Evolutionary conservation across 1,140 invertebrate genomes (phyloP).

Genomic region (Psix sp.): DNA sequence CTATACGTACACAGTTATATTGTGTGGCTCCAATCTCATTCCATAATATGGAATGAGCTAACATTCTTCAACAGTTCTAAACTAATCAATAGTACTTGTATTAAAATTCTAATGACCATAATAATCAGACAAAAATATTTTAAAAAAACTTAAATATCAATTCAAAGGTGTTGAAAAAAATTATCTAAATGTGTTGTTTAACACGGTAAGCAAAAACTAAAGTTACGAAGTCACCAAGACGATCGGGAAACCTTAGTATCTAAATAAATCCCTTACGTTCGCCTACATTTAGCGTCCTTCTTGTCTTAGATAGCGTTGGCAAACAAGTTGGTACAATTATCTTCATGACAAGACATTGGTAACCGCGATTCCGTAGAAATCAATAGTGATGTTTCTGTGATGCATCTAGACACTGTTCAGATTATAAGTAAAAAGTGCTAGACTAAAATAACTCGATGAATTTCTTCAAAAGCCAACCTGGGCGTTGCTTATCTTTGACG

Average conservation of each 20-base stretch:
- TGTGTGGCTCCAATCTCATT: too few species aligned
- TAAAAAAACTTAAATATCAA: too few species aligned
- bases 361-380: slow-evolving; percentile 14
- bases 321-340: slow-evolving; percentile 50
- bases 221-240: slow-evolving; percentile 68
- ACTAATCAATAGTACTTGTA: slow-evolving; percentile 6
- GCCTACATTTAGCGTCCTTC: slow-evolving; percentile 62
- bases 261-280: slow-evolving; percentile 66
- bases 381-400: slow-evolving; percentile 10
- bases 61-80: too few species aligned
- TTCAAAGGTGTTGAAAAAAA: slow-evolving; percentile 16
- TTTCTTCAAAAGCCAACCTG: slow-evolving; percentile 35
- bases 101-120: too few species aligned
- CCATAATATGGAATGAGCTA: too few species aligned
- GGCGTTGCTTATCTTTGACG: slow-evolving; percentile 71
- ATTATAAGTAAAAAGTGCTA: too few species aligned
- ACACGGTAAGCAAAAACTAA: slow-evolving; percentile 64
- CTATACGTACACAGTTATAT: too few species aligned
- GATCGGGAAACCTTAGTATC: slow-evolving; percentile 70
- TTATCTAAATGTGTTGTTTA: slow-evolving; percentile 16
- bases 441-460: slow-evolving; percentile 11
- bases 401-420: too few species aligned
- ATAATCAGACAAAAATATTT: too few species aligned
- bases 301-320: slow-evolving; percentile 22
- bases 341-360: slow-evolving; percentile 23